Conservation (phyloP, 2,113 vertebrate species). For the Acinonyx jubatus region DNA sequence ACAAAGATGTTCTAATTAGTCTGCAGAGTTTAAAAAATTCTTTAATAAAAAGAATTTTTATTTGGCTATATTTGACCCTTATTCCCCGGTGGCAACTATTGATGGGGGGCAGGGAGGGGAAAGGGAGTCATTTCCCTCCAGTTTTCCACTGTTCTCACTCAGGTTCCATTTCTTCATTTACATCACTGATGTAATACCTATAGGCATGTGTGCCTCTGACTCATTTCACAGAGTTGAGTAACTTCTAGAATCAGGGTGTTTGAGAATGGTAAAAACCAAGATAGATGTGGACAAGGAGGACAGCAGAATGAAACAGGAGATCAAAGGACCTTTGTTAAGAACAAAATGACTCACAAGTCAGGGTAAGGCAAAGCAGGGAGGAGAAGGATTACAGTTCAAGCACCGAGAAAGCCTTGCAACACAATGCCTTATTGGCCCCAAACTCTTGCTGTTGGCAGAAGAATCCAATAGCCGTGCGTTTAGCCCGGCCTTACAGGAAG, state of each 20-base stretch:
- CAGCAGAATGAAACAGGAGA: background rate
- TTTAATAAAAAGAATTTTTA: background rate
- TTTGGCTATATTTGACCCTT: background rate
- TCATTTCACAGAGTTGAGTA: background rate
- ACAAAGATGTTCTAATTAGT: background rate
- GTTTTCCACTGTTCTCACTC: background rate
- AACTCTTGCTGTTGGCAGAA: background rate
- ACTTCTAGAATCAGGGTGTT: background rate
- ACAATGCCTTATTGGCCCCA: too few relatives aligned
- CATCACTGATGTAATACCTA: background rate
- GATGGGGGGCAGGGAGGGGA: background rate
- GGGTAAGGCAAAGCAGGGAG: background rate
- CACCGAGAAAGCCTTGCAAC: background rate
- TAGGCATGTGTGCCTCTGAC: background rate
- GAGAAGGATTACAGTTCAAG: background rate
- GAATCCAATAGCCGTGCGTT: accelerated
- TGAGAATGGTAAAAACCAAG: background rate
- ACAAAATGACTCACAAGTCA: background rate
- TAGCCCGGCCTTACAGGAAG: background rate
- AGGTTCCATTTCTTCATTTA: background rate
- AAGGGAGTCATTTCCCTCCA: background rate
- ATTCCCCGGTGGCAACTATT: background rate
- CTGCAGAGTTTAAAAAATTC: background rate
- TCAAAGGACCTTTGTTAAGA: background rate
- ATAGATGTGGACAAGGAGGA: background rate